Base-by-base conservation (phyloP, 2,113 vertebrate species). In the Pteronura brasiliensis region DNA sequence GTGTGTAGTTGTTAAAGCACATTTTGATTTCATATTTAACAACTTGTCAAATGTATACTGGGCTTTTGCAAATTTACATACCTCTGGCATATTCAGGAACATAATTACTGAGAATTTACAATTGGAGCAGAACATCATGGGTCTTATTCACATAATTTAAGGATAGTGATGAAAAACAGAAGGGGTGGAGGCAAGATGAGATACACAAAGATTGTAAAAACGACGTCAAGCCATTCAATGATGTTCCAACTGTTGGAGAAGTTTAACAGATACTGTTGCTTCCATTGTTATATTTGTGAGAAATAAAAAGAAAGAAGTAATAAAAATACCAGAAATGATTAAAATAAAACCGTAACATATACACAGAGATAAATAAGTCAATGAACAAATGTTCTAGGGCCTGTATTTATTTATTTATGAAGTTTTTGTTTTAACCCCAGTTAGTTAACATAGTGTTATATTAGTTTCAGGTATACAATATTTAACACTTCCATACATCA, bases 21-120 rank as follows among this genome's bases (percentile, higher is more conserved):
- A 80, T 77, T 95, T 97, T 90, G n/a, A 65, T 88, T 96, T 93
- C 82, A 27, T 96, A 84, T 95, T 96, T 96, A 96, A 76, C 90
- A 94, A 96, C 69, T 94, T 92, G 57, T 96, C 49, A 94, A 96
- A 92, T 92, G 47, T 5, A 72, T 67, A 88, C 42, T 94, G 90
- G 97, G 61, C 27, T 94, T 97, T 74, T 93, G 92, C 47, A 36
- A 96, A 97, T 93, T 95, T 96, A 90, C 52, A 86, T 93, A 31
- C 27, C 86, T 81, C 57, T 93, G 90, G 65, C 59, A 90, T 82
- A 82, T 77, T 15, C 36, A 82, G 11, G 52, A 95, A 88, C 88
- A 97, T 95, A 95, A 96, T 93, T 88, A 95, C 27, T 69, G 52
- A 93, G 63, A 96, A 95, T 86, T 67, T 93, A 93, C 63, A 91